Evolutionary conservation across 2,797 vertebrate species (phyloP).

Genomic region (Pygocentrus nattereri): DNA sequence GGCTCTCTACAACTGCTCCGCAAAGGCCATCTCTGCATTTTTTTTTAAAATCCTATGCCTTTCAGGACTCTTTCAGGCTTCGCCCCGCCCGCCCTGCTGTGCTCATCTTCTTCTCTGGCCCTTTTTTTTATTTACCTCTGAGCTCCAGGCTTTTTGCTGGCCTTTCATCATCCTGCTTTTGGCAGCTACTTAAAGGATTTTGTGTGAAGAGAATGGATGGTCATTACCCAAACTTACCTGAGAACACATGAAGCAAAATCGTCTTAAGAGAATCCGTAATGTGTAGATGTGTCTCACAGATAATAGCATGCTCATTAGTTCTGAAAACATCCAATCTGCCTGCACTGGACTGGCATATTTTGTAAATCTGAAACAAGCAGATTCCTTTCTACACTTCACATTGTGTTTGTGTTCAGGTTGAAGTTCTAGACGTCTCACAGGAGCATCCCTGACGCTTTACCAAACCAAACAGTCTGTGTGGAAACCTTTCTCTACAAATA

Average conservation of each 20-base stretch:
- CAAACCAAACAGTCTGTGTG: neutral
- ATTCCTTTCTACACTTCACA: neutral
- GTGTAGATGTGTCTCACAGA: constrained; percentile 6
- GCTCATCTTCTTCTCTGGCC: constrained; percentile 12
- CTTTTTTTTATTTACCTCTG: constrained; percentile 23
- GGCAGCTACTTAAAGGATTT: constrained; percentile 20
- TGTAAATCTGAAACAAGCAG: neutral
- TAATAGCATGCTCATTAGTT: constrained; percentile 27
- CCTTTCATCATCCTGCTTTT: constrained; percentile 9
- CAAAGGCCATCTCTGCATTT: constrained; percentile 34
- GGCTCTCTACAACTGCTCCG: constrained; percentile 42
- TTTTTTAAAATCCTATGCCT: constrained; percentile 31
- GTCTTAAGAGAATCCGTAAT: neutral
- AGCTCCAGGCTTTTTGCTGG: constrained; percentile 21
- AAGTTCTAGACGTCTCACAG: neutral
- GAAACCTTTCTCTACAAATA: neutral
- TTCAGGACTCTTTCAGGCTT: constrained; percentile 44
- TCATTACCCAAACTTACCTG: constrained; percentile 6
- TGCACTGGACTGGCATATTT: neutral
- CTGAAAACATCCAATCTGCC: neutral
- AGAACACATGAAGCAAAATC: constrained; percentile 14
- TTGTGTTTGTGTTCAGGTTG: neutral
- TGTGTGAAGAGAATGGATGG: constrained; percentile 11
- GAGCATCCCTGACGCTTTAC: neutral
- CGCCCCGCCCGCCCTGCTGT: constrained; percentile 26